Evolutionary conservation across 1,140 invertebrate genomes (phyloP), one percentile per base, ranked within the genome.

Genomic region (Drosophila miranda): DNA sequence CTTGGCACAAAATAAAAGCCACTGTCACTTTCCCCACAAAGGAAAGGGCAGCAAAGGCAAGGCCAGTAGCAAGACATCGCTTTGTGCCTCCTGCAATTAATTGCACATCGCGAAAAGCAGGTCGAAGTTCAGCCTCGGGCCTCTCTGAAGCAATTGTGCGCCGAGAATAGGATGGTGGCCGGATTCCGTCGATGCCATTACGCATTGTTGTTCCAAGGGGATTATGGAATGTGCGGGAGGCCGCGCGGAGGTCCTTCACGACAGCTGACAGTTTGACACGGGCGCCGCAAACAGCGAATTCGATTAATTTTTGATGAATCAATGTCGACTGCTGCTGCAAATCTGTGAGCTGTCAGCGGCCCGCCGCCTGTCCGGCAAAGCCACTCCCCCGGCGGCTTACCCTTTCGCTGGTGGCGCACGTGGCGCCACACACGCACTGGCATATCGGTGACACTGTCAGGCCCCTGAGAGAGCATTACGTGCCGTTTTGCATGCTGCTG

Each of bases 261-360:
- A 81, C 73, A 75, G 68, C 50, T 87, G 82, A 87, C 78, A 84
- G 82, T 52, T 76, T 48, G 54, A 60, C 73, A 60, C 49, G 43
- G 57, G 74, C 51, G 54, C 55, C 66, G 55, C 56, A 61, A 43
- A 60, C 46, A 52, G 82, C 50, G 63, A 87, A 87, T 78, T 87
- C 82, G 82, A 87, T 87, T 87, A 87, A 87, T 87, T 87, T 87
- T 87, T 86, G 78, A 86, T 86, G 82, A 86, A 81, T 78, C 78
- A 87, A 87, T 87, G 82, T 87, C 82, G 78, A 86, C 82, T 87
- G 72, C 75, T 87, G 74, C 78, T 87, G 82, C 57, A 86, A 87
- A 87, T 87, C 78, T 82, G 78, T 72, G 71, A 82, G 54, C 78
- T 87, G 82, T 78, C 82, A 86, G 56, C 78, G 34, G 19, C n/a